Percentiles rank a stretch among this genome's conserved stretches.
Conservation (phyloP, 2,113 vertebrate species). For the Melanotaenia duboulayi region DNA sequence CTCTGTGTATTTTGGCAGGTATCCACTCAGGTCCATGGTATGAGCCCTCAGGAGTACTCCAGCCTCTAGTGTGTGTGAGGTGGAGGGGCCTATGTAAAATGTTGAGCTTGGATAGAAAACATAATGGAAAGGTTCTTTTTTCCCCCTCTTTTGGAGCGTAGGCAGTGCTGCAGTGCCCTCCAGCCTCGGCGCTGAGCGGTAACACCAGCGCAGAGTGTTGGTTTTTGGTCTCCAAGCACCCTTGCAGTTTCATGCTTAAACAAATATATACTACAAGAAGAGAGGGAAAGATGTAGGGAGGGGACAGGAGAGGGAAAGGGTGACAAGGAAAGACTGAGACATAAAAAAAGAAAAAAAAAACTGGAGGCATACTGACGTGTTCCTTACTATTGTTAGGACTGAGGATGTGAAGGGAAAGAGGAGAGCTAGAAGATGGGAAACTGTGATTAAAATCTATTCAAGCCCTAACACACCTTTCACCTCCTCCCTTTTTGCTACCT, state of each 20-base stretch:
- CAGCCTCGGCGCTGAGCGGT: constrained; percentile 46
- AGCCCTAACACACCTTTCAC: background rate
- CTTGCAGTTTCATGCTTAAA: constrained; percentile 63
- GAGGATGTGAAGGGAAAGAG: constrained; percentile 4
- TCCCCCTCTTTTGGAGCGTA: background rate
- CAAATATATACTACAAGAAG: constrained; percentile 65
- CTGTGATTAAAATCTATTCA: constrained; percentile 43
- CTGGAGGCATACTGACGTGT: background rate
- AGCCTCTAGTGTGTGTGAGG: constrained; percentile 27
- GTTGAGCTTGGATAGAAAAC: constrained; percentile 57
- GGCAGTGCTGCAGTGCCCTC: constrained; percentile 27
- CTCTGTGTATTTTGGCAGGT: constrained; percentile 56
- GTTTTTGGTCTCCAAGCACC: constrained; percentile 65
- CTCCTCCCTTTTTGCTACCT: constrained; percentile 4
- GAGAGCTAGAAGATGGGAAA: constrained; percentile 7
- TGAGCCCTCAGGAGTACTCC: constrained; percentile 37
- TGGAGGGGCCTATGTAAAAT: constrained; percentile 45
- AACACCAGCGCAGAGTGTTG: constrained; percentile 62
- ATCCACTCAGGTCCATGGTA: constrained; percentile 48
- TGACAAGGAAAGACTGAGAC: constrained; percentile 34
- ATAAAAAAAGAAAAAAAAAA: constrained; percentile 10
- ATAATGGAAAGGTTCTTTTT: constrained; percentile 51
- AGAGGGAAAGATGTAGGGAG: constrained; percentile 23
- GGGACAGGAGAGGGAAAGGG: constrained; percentile 16
- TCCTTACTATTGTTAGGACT: constrained; percentile 37